A percentile compares a stretch with the other conserved stretches of the same genome.
Conservation (phyloP, 92 coral and sea anemone genomes). For the Chrysogorgia sp. region DNA sequence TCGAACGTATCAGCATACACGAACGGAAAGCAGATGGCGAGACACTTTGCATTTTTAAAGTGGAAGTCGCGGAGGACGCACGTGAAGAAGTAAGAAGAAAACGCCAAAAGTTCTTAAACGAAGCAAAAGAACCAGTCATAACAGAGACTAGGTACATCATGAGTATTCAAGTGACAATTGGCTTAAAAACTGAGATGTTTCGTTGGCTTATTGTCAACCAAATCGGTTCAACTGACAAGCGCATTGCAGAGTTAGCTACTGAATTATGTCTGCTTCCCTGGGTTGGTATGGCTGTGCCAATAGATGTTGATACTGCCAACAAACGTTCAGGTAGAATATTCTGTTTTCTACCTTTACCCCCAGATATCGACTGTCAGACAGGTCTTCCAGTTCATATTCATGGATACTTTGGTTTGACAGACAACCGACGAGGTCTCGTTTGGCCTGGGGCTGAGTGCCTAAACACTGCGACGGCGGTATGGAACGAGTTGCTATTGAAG, state of each 20-base stretch:
- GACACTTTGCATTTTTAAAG: constrained; percentile 15
- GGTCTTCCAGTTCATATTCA: constrained; percentile 53
- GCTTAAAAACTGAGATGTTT: not conserved
- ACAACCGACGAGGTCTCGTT: constrained; percentile 46
- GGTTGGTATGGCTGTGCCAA: constrained; percentile 50
- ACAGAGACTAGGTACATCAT: not conserved
- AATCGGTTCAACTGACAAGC: constrained; percentile 21
- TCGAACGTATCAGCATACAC: constrained; percentile 62
- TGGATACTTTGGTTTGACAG: constrained; percentile 50
- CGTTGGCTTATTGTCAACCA: constrained; percentile 42
- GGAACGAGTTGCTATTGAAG: constrained; percentile 51
- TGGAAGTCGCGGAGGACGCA: constrained; percentile 21
- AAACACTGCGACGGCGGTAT: constrained; percentile 47
- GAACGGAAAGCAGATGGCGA: constrained; percentile 30
- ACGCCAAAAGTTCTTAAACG: constrained; percentile 25
- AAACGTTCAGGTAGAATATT: constrained; percentile 34
- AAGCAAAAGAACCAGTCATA: not conserved
- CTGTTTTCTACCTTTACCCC: constrained; percentile 45
- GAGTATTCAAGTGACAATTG: not conserved
- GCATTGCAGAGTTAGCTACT: constrained; percentile 26
- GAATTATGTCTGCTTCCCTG: constrained; percentile 39
- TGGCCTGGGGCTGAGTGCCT: constrained; percentile 53
- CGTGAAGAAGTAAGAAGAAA: constrained; percentile 10
- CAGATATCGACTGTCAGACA: constrained; percentile 39
- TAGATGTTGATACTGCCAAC: constrained; percentile 7